phyloP scores from a whole-genome alignment of 2,113 vertebrate genomes.

The Ictidomys tridecemlineatus region DNA sequence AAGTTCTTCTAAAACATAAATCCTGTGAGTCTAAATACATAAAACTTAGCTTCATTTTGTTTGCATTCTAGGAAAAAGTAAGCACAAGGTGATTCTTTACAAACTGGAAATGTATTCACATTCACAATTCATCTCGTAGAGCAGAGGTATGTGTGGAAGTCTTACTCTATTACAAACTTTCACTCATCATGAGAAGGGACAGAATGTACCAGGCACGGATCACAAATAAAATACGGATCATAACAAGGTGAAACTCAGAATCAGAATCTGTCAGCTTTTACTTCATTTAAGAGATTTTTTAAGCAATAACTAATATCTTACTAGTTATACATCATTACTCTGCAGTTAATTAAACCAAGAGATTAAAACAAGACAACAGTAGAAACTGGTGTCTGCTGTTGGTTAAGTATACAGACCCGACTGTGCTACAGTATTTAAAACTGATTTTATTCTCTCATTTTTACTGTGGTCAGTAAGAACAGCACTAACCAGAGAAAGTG shows the following conservation, averaged over 20 bases:
- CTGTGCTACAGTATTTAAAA: conserved; percentile 24
- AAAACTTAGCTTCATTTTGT: conserved; percentile 26
- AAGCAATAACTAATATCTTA: not conserved
- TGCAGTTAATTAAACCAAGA: conserved; percentile 22
- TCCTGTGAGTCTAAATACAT: not conserved
- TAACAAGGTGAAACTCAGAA: conserved; percentile 11
- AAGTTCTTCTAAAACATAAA: conserved; percentile 38
- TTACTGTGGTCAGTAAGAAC: conserved; percentile 13
- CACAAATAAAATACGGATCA: not conserved
- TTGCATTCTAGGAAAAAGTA: not conserved
- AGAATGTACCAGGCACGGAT: not conserved
- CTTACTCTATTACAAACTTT: conserved; percentile 1
- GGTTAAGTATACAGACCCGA: not conserved
- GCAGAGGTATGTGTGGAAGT: not conserved
- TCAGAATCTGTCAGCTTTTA: conserved; percentile 14
- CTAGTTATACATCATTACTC: conserved; percentile 52
- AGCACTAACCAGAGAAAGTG: conserved; percentile 48
- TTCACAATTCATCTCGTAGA: not conserved
- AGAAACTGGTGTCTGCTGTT: not conserved
- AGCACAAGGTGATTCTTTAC: not conserved
- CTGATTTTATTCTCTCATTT: conserved; percentile 12
- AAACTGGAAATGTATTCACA: not conserved
- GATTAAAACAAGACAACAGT: not conserved
- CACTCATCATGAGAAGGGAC: not conserved
- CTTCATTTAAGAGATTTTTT: not conserved